Evolutionary conservation across 2,113 vertebrate species (phyloP).

Genomic region (Chaenogobius annularis): DNA sequence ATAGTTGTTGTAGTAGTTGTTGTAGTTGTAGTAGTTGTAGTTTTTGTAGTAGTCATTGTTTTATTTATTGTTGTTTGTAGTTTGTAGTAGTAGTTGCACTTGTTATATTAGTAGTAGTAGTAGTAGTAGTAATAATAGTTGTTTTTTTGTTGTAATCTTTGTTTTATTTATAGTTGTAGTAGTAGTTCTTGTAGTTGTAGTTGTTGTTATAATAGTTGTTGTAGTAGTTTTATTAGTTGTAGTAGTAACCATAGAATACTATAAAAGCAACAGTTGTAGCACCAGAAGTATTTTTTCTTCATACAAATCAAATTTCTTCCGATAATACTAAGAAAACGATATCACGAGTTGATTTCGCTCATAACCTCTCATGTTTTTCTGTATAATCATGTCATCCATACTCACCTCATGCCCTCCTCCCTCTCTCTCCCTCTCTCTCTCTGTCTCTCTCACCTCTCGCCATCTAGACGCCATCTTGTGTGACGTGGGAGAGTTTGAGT

Average conservation of each 20-base stretch:
- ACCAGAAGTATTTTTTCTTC: too few relatives aligned
- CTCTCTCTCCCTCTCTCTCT: slow-evolving; percentile 45
- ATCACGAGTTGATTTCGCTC: not conserved
- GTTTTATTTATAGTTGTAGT: too few relatives aligned
- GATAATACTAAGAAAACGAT: not conserved
- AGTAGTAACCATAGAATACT: not conserved
- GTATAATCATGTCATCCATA: slow-evolving; percentile 27
- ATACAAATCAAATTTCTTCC: too few relatives aligned
- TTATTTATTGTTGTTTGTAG: too few relatives aligned
- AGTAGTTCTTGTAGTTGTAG: too few relatives aligned
- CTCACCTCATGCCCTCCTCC: slow-evolving; percentile 66
- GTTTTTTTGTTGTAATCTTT: too few relatives aligned
- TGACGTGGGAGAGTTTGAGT: slow-evolving; percentile 91
- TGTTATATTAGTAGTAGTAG: too few relatives aligned
- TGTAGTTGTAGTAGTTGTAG: not conserved
- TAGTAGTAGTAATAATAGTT: not conserved
- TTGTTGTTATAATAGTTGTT: not conserved
- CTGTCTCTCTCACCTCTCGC: slow-evolving; percentile 30
- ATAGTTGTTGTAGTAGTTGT: too few relatives aligned
- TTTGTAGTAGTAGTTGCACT: not conserved
- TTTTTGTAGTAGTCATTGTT: too few relatives aligned
- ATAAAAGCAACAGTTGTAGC: not conserved
- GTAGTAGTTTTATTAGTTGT: not conserved
- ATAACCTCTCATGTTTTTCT: slow-evolving; percentile 21
- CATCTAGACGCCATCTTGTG: slow-evolving; percentile 84